A percentile compares a stretch with the other conserved stretches of the same genome.
Conservation (phyloP, 1,140 invertebrate species). For the Macrobrachium rosenbergii region DNA sequence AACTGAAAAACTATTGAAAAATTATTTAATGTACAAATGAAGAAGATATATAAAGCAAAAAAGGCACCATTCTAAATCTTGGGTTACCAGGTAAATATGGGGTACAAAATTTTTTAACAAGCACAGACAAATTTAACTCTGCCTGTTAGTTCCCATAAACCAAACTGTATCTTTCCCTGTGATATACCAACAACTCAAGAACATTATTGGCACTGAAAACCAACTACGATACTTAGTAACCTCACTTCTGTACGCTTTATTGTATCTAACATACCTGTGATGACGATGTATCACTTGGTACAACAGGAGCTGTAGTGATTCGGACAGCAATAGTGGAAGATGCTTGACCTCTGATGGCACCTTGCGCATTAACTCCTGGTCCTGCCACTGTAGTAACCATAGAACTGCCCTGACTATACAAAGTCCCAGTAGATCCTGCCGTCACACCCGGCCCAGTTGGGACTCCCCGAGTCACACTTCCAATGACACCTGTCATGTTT, state of each 20-base stretch:
- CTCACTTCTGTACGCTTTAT: too few relatives aligned
- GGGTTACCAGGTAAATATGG: too few relatives aligned
- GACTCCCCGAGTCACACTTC: slow-evolving; percentile 17
- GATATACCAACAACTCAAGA: not conserved
- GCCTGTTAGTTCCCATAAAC: not conserved
- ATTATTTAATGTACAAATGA: too few relatives aligned
- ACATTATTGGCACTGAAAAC: not conserved
- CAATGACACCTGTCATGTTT: slow-evolving; percentile 25
- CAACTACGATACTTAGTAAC: too few relatives aligned
- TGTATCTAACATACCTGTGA: too few relatives aligned
- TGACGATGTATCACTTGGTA: slow-evolving; percentile 25
- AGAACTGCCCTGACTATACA: slow-evolving; percentile 29
- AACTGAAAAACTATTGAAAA: too few relatives aligned
- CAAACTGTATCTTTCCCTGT: not conserved
- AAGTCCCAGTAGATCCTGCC: slow-evolving; percentile 23
- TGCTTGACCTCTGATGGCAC: slow-evolving; percentile 29
- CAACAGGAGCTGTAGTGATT: slow-evolving; percentile 47
- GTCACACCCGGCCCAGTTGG: not conserved
- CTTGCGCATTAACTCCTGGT: slow-evolving; percentile 30
- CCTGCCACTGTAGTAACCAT: slow-evolving; percentile 36
- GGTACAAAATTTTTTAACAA: not conserved
- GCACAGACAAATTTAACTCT: not conserved
- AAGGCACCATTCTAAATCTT: too few relatives aligned
- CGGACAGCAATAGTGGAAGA: slow-evolving; percentile 47
- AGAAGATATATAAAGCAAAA: too few relatives aligned